These are phyloP conservation scores for Loris lydekkerianus DNA, from an alignment of 2,797 vertebrate species.

Conservation along the genomic window DNA sequence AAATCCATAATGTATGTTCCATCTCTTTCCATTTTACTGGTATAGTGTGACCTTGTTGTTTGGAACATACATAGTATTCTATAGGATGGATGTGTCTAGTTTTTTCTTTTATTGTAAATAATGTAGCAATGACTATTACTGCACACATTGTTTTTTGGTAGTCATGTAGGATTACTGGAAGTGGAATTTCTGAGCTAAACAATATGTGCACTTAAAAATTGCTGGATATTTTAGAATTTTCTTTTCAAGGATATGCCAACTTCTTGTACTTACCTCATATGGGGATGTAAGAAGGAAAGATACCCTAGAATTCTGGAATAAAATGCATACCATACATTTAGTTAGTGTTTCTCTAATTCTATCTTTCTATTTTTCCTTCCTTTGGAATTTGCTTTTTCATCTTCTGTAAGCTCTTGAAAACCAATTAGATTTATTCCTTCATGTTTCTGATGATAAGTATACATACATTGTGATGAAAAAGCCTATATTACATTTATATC, in stretches of 20 bases:
- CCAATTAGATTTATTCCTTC: slow-evolving; percentile 14
- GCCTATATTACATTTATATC: neutral
- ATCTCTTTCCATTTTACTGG: neutral
- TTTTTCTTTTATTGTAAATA: neutral
- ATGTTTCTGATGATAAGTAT: slow-evolving; percentile 23
- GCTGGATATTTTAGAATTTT: slow-evolving; percentile 9
- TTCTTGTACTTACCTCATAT: slow-evolving; percentile 15
- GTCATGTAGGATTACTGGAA: neutral
- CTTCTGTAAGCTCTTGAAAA: slow-evolving; percentile 33
- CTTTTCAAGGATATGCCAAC: neutral
- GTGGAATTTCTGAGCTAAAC: slow-evolving; percentile 34
- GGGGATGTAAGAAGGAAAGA: neutral
- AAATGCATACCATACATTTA: slow-evolving; percentile 29
- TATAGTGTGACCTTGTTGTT: slow-evolving; percentile 2
- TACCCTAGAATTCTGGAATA: neutral
- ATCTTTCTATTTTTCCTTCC: slow-evolving; percentile 11
- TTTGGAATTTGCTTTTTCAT: slow-evolving; percentile 28
- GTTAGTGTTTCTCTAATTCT: slow-evolving; percentile 57
- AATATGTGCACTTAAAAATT: neutral
- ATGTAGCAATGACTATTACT: neutral
- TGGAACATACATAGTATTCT: neutral
- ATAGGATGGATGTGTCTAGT: neutral
- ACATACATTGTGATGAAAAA: slow-evolving; percentile 28
- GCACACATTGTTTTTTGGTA: neutral
- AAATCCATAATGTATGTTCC: neutral